Percentiles rank a stretch among this genome's conserved stretches.
These are phyloP conservation scores for Clostera curtula DNA, from an alignment of 2,888 invertebrate species.

Conservation along the genomic window DNA sequence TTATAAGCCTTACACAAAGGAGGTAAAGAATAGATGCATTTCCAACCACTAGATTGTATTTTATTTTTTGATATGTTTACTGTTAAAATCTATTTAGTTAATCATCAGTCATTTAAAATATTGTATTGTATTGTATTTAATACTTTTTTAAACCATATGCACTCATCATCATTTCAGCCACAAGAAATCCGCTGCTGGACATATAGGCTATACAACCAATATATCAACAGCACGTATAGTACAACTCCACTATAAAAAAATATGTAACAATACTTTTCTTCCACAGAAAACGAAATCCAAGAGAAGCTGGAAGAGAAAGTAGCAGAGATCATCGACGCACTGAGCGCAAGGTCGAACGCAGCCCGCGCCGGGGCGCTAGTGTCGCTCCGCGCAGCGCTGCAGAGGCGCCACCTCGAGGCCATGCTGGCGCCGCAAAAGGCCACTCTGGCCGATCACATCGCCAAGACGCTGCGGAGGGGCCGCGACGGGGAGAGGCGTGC, in stretches of 20 bases:
- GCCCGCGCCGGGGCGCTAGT: slow-evolving; percentile 84
- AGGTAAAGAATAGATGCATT: too few relatives aligned
- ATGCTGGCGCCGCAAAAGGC: slow-evolving; percentile 85
- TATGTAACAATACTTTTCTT: neutral
- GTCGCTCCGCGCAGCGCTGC: slow-evolving; percentile 81
- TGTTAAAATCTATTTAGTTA: too few relatives aligned
- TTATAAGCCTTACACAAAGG: too few relatives aligned
- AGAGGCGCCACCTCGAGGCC: slow-evolving; percentile 84
- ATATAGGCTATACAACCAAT: too few relatives aligned
- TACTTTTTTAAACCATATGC: too few relatives aligned
- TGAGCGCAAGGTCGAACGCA: slow-evolving; percentile 91
- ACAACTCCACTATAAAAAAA: neutral
- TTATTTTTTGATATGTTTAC: too few relatives aligned
- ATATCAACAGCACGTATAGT: too few relatives aligned
- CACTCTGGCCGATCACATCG: slow-evolving; percentile 87
- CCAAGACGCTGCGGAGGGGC: slow-evolving; percentile 88
- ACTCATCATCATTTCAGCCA: too few relatives aligned
- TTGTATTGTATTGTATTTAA: too few relatives aligned
- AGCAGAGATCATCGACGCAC: slow-evolving; percentile 88
- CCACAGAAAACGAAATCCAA: slow-evolving; percentile 69
- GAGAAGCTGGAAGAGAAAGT: slow-evolving; percentile 91
- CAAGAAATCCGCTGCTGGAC: too few relatives aligned
- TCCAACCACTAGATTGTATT: too few relatives aligned
- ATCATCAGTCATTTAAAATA: too few relatives aligned
- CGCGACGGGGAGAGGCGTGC: slow-evolving; percentile 86